A percentile compares a stretch with the other conserved stretches of the same genome.
Evolutionary conservation across 2,113 vertebrate genomes (phyloP).

Genomic region (Neomonachus schauinslandi): DNA sequence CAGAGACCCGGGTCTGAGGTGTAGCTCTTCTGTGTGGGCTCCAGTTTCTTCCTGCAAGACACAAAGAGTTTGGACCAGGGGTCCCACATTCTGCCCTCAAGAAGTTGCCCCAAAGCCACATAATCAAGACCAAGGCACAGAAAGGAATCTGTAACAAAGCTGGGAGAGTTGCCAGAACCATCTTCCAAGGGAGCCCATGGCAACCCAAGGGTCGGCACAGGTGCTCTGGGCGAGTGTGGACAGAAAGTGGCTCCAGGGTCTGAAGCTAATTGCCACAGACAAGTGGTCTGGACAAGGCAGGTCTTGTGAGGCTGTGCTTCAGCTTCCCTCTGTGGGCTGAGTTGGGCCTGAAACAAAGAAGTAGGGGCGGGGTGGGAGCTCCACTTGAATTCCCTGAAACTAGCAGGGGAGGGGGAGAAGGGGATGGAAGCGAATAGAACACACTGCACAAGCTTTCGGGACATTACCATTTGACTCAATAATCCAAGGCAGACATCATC

Average conservation of each 20-base stretch:
- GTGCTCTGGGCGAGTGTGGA: background rate
- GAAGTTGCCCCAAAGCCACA: background rate
- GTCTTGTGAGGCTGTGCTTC: background rate
- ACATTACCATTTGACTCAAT: background rate
- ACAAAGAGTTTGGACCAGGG: background rate
- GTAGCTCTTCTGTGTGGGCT: no score
- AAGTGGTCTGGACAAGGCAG: background rate
- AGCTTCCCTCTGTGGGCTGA: background rate
- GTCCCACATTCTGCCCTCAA: background rate
- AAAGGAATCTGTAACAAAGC: background rate
- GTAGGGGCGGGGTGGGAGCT: background rate
- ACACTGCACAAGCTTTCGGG: background rate
- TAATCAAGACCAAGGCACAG: background rate
- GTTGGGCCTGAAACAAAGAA: background rate
- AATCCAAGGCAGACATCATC: background rate
- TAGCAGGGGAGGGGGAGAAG: no score
- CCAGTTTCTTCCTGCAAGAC: background rate
- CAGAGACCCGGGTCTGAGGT: background rate
- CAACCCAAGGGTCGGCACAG: background rate
- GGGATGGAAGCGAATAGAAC: background rate
- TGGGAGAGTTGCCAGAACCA: background rate
- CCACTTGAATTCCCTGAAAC: background rate
- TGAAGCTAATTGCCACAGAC: no score
- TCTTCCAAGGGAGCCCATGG: background rate
- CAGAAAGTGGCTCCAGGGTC: background rate